phyloP scores from a whole-genome alignment of 2,113 vertebrate genomes.

The Poeciliopsis prolifica region DNA sequence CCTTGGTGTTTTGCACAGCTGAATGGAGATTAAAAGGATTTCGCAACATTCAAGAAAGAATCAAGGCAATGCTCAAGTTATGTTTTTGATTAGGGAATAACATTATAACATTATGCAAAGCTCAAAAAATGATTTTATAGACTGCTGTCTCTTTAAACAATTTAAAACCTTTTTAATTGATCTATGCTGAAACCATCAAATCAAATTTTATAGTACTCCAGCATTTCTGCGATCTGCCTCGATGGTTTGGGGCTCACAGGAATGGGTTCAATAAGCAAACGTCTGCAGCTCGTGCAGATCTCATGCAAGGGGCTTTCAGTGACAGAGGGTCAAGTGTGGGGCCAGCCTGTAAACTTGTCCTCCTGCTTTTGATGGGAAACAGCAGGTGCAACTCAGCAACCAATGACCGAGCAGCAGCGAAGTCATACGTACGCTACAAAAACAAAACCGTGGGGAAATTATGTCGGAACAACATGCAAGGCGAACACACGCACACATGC shows the following conservation, averaged over 20 bases:
- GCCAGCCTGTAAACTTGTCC: conserved; percentile 57
- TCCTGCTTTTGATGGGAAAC: conserved; percentile 49
- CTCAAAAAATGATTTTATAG: no score
- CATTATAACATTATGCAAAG: no score
- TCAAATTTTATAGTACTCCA: neutral
- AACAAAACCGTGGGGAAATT: conserved; percentile 53
- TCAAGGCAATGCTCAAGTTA: no score
- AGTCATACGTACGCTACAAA: conserved; percentile 24
- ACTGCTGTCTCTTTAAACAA: neutral
- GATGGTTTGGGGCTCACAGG: neutral
- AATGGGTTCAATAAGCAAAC: neutral
- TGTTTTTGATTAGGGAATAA: no score
- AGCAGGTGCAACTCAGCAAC: conserved; percentile 67
- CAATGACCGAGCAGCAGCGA: conserved; percentile 28
- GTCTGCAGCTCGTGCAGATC: neutral
- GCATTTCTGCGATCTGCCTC: no score
- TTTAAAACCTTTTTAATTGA: neutral
- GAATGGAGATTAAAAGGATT: no score
- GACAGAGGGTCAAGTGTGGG: conserved; percentile 28
- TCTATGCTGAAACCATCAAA: neutral
- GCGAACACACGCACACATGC: conserved; percentile 3
- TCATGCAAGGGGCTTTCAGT: conserved; percentile 20
- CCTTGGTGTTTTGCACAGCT: no score
- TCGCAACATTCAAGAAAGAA: no score
- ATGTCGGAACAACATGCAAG: conserved; percentile 39